These are phyloP conservation scores for Mythimna lalbum DNA, from an alignment of 2,888 invertebrate species.

Conservation along the genomic window DNA sequence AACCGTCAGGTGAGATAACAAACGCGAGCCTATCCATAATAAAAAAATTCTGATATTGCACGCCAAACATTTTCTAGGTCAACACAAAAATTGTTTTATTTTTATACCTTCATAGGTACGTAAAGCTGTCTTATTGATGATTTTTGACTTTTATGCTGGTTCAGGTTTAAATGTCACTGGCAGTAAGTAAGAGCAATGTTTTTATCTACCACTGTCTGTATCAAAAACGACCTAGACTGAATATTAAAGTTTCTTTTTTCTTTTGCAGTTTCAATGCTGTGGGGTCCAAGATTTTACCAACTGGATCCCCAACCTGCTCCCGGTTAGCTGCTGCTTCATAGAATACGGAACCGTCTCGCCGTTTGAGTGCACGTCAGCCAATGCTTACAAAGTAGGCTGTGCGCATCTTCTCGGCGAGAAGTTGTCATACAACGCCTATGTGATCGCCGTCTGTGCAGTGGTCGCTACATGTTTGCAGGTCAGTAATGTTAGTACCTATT, in stretches of 20 bases:
- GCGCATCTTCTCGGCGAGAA: conserved; percentile 88
- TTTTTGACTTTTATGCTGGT: no score
- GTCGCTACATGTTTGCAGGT: conserved; percentile 81
- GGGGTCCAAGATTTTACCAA: conserved; percentile 90
- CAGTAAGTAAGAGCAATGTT: conserved; percentile 22
- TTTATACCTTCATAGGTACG: no score
- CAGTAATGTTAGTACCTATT: conserved; percentile 46
- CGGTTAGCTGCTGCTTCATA: conserved; percentile 92
- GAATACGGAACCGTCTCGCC: conserved; percentile 84
- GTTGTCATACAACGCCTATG: conserved; percentile 76
- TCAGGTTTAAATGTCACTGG: not conserved
- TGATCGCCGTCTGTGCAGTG: conserved; percentile 75
- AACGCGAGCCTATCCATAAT: no score
- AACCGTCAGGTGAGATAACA: no score
- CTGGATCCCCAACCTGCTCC: conserved; percentile 87
- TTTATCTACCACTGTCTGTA: not conserved
- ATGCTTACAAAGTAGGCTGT: conserved; percentile 87
- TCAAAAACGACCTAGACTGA: not conserved
- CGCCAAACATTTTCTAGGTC: not conserved
- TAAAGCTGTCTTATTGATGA: no score
- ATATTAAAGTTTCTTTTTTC: not conserved
- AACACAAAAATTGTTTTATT: no score
- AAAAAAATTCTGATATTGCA: not conserved
- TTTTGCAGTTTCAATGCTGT: conserved; percentile 92
- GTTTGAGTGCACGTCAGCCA: conserved; percentile 81